Conservation (phyloP, 2,888 invertebrate genomes). For the Volucella inflata region DNA sequence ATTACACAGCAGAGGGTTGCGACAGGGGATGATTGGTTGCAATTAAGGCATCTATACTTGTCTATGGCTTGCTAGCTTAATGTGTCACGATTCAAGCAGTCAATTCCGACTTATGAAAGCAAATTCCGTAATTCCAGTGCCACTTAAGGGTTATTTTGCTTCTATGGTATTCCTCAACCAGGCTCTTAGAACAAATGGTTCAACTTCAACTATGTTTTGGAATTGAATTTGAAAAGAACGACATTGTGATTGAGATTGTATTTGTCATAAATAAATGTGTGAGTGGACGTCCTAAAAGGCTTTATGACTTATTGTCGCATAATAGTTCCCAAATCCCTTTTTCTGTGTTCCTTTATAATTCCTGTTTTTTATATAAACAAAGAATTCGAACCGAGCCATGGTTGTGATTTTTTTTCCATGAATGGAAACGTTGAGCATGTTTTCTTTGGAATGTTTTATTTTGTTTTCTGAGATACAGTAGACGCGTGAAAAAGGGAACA, state of each 20-base stretch:
- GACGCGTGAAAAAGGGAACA: neutral
- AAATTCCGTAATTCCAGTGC: constrained; percentile 14
- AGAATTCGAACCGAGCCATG: constrained; percentile 16
- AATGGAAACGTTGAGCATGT: constrained; percentile 6
- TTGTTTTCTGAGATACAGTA: constrained; percentile 26
- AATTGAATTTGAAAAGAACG: constrained; percentile 7
- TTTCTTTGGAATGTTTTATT: neutral
- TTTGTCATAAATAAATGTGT: constrained; percentile 18
- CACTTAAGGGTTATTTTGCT: constrained; percentile 8
- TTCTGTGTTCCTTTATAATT: constrained; percentile 41
- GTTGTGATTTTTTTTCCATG: neutral
- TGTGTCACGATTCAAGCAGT: constrained; percentile 20
- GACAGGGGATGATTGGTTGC: constrained; percentile 39
- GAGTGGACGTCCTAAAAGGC: constrained; percentile 43
- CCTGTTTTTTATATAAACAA: constrained; percentile 54
- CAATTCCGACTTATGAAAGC: constrained; percentile 19
- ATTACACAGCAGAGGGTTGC: constrained; percentile 35
- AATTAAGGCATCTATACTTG: constrained; percentile 51
- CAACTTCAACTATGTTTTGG: neutral
- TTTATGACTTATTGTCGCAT: constrained; percentile 21
- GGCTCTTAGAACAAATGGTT: neutral
- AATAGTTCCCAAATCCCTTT: constrained; percentile 36
- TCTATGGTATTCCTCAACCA: neutral
- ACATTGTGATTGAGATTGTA: constrained; percentile 2
- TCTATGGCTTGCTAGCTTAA: constrained; percentile 24